Conservation (phyloP, 2,797 vertebrate species). For the Sebastiscus tertius region DNA sequence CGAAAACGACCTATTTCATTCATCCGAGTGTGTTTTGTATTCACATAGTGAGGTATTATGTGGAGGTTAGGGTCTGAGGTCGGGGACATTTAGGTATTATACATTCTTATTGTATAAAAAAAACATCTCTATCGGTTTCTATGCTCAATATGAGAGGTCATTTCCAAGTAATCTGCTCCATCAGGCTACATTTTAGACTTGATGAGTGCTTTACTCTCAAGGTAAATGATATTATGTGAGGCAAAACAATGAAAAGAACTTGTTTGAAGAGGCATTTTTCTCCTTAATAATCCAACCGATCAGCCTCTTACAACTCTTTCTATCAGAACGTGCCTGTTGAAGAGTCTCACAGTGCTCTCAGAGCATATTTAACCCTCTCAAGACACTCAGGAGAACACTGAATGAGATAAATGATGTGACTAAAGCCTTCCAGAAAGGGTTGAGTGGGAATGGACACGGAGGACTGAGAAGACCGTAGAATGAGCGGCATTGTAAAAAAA, state of each 20-base stretch:
- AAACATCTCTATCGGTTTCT: not conserved
- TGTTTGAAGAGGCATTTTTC: not conserved
- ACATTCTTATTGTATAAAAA: not conserved
- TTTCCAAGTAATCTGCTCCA: not conserved
- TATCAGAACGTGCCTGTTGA: not conserved
- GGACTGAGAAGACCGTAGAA: not conserved
- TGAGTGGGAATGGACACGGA: not conserved
- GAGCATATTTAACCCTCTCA: not conserved
- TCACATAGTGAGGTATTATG: conserved; percentile 23
- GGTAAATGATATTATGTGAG: not conserved
- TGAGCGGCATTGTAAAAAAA: not conserved
- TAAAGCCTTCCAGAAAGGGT: not conserved
- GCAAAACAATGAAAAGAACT: not conserved
- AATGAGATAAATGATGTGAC: not conserved
- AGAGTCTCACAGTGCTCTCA: not conserved
- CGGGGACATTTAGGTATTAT: conserved; percentile 6
- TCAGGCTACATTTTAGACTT: not conserved
- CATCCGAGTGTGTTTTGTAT: conserved; percentile 7
- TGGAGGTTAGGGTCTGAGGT: conserved; percentile 10
- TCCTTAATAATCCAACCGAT: not conserved
- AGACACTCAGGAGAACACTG: not conserved
- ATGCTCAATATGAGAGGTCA: not conserved
- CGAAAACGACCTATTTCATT: conserved; percentile 11
- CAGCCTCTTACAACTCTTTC: not conserved
- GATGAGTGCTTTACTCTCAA: not conserved